Evolutionary conservation across 1,140 invertebrate species (phyloP), one percentile per base, ranked within the genome.

Genomic region (Caenorhabditis inopinata): DNA sequence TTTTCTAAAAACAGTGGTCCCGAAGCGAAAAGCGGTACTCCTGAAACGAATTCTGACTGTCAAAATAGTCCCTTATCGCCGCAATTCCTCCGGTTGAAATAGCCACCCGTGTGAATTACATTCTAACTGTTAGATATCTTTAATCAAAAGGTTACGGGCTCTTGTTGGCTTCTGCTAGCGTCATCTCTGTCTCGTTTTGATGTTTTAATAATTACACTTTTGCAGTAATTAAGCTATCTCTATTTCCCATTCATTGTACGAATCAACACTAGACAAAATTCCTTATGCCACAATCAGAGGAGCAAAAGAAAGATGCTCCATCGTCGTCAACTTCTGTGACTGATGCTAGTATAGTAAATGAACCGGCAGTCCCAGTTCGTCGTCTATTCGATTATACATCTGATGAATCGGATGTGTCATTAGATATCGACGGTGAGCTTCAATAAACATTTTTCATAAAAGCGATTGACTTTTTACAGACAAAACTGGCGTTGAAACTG

Each of bases 401-500:
- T 9, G 58, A 68, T 21, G 58, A 68, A 68, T 68, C 58, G 3
- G 58, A 68, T 68, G 58, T 68, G 4, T 68, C 58, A 38, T 21
- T 68, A 12, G 58, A 68, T 21, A 68, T 38, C 12, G 58, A 68
- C 38, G 58, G 58, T 68, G 9, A 62, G 53, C n/a, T n/a, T 32
- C 27, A 16, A 12, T 32, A 32, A 2, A 4, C 23, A 53, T 53
- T 18, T 53, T 42, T 42, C 38, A 53, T 53, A 6, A 2, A 53
- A 18, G 9, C 1, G 11, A 53, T 53, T 25, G 23, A 29, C 18
- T 32, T 7, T 32, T 42, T 68, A 21, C 32, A 68, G 58, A 68
- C 32, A 68, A 68, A 68, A 68, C 58, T 6, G 58, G 58, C 21
- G 58, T 32, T 42, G 58, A 68, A 68, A 68, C 58, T 18, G 58